Conservation (phyloP, 1,140 invertebrate species). For the Drosophila sucinea region DNA sequence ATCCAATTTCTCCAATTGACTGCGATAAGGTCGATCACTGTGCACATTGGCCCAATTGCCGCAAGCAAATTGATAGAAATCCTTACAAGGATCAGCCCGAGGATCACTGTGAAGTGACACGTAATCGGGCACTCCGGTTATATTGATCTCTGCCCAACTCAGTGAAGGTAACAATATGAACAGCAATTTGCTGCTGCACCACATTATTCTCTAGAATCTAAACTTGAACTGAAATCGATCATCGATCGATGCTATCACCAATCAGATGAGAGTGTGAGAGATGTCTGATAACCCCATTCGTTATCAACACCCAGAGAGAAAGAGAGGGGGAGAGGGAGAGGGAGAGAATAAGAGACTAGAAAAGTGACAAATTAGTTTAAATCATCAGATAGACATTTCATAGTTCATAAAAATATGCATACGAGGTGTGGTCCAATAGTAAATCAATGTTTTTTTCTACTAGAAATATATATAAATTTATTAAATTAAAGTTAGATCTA, state of each 20-base stretch:
- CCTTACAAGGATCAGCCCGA: constrained; percentile 23
- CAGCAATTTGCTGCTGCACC: background rate
- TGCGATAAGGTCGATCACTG: constrained; percentile 1
- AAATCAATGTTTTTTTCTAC: too few relatives aligned
- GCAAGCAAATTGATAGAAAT: constrained; percentile 55
- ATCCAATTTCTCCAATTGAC: constrained; percentile 41
- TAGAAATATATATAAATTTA: too few relatives aligned
- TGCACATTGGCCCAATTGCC: constrained; percentile 43
- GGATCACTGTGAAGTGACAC: constrained; percentile 26
- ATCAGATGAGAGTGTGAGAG: background rate
- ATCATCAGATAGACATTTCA: background rate
- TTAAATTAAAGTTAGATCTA: too few relatives aligned
- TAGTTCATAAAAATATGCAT: too few relatives aligned
- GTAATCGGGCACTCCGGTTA: background rate
- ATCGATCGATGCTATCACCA: constrained; percentile 7
- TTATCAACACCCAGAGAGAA: background rate
- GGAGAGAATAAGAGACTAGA: background rate
- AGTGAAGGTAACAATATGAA: too few relatives aligned
- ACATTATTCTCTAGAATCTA: constrained; percentile 2
- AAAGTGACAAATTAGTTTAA: background rate
- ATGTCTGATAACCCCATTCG: constrained; percentile 1
- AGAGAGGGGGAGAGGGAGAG: background rate
- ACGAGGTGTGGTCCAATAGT: too few relatives aligned
- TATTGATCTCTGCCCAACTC: background rate
- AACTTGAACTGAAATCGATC: constrained; percentile 12